Percentiles rank a stretch among this genome's conserved stretches.
phyloP scores from a whole-genome alignment of 2,888 invertebrate species.

The Camptogramma bilineatum region DNA sequence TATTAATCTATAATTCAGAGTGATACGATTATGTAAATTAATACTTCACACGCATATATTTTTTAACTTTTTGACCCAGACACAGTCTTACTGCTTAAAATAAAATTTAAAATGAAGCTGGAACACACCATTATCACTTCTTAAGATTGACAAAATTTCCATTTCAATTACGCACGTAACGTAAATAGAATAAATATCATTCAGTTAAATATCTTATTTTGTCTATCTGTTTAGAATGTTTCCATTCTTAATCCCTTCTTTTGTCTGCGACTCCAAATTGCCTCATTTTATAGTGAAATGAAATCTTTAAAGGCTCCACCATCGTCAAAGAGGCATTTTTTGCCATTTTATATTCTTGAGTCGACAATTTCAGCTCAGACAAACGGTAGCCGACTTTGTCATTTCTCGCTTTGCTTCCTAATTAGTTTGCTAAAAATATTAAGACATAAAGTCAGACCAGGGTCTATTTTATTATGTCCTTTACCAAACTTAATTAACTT shows the following conservation, averaged over 20 bases:
- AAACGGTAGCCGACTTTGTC: conserved; percentile 5
- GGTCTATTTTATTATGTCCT: neutral
- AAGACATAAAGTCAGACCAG: neutral
- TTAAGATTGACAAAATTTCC: conserved; percentile 23
- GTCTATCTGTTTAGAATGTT: conserved; percentile 56
- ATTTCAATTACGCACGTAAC: conserved; percentile 45
- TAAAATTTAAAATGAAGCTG: too few species aligned
- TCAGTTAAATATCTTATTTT: conserved; percentile 51
- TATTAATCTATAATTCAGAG: too few species aligned
- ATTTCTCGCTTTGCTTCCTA: conserved; percentile 14
- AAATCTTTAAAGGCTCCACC: conserved; percentile 42
- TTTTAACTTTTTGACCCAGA: too few species aligned
- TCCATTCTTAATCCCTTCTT: conserved; percentile 60
- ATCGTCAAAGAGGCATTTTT: conserved; percentile 24
- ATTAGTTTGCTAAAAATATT: conserved; percentile 12
- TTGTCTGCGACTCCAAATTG: conserved; percentile 60
- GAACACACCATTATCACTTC: neutral
- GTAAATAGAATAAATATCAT: conserved; percentile 56
- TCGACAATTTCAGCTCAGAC: conserved; percentile 13
- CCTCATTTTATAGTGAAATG: conserved; percentile 56
- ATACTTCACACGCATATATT: too few species aligned
- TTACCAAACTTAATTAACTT: too few species aligned
- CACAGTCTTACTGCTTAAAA: neutral
- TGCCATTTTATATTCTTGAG: conserved; percentile 19
- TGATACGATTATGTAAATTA: too few species aligned